phyloP scores from a whole-genome alignment of 1,140 invertebrate species.

The Papilio helenus region DNA sequence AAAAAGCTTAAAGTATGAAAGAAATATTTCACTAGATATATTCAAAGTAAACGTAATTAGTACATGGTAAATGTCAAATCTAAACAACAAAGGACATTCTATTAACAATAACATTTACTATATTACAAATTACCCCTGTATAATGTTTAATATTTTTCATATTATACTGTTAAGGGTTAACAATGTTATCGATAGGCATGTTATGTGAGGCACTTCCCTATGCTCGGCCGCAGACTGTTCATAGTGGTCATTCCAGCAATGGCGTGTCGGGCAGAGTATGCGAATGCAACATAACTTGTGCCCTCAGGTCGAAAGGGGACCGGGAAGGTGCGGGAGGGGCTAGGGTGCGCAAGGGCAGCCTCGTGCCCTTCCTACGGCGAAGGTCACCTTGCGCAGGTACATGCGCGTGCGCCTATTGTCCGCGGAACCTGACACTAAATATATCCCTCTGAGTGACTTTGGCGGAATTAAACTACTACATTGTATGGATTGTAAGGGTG shows the following conservation, averaged over 20 bases:
- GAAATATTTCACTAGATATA: not conserved
- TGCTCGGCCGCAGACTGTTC: slow-evolving; percentile 27
- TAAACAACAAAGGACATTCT: too few relatives aligned
- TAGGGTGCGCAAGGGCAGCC: slow-evolving; percentile 62
- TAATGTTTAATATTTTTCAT: too few relatives aligned
- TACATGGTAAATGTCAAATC: too few relatives aligned
- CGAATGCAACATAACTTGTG: slow-evolving; percentile 52
- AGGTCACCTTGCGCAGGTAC: slow-evolving; percentile 79
- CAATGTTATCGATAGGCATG: not conserved
- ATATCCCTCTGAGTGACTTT: slow-evolving; percentile 50
- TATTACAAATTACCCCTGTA: too few relatives aligned
- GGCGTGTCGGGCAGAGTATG: slow-evolving; percentile 72
- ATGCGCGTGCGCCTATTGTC: slow-evolving; percentile 78
- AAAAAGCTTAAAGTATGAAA: not conserved
- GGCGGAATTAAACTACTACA: slow-evolving; percentile 42
- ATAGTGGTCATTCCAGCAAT: slow-evolving; percentile 72
- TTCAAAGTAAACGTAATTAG: too few relatives aligned
- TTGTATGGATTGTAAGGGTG: slow-evolving; percentile 39
- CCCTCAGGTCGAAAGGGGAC: slow-evolving; percentile 43
- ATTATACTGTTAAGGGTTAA: not conserved
- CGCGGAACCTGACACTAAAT: slow-evolving; percentile 71
- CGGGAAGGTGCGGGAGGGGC: slow-evolving; percentile 45
- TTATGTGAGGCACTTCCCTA: not conserved
- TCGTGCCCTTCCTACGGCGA: slow-evolving; percentile 71
- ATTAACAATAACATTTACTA: too few relatives aligned